Evolutionary conservation across 2,888 invertebrate species (phyloP).

Genomic region (Ichneumoninae sp.): DNA sequence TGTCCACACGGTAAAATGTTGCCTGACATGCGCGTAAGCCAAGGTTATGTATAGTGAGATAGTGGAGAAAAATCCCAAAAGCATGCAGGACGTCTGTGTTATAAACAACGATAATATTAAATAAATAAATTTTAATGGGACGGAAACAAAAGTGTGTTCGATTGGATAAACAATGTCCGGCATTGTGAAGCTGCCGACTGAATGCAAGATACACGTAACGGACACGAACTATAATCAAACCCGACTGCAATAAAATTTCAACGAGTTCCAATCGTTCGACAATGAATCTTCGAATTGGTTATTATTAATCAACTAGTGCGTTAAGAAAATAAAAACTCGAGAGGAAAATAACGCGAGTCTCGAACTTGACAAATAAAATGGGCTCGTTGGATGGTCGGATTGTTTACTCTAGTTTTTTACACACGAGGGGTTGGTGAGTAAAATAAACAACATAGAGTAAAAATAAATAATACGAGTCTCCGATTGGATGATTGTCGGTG

Average conservation of each 20-base stretch:
- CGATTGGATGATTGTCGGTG: conserved; percentile 45
- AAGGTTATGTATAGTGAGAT: conserved; percentile 80
- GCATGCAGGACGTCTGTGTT: conserved; percentile 81
- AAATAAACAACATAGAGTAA: conserved; percentile 8
- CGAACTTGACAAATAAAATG: neutral
- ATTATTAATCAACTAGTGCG: neutral
- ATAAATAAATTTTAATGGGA: conserved; percentile 35
- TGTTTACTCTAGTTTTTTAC: neutral
- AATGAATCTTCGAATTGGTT: neutral
- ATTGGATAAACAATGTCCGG: conserved; percentile 20
- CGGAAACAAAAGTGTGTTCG: conserved; percentile 32
- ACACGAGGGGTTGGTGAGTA: conserved; percentile 13
- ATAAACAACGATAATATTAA: conserved; percentile 41
- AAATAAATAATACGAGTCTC: conserved; percentile 16
- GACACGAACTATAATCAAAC: neutral
- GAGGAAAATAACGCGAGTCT: neutral
- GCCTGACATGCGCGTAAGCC: conserved; percentile 82
- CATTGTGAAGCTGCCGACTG: neutral
- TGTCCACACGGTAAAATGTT: conserved; percentile 73
- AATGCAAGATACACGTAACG: neutral
- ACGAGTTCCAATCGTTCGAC: neutral
- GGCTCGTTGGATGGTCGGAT: conserved; percentile 9
- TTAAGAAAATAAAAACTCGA: neutral
- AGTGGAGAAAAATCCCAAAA: conserved; percentile 80
- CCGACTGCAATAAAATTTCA: neutral